phyloP scores from a whole-genome alignment of 2,888 invertebrate species.

The Orthosia cruda region DNA sequence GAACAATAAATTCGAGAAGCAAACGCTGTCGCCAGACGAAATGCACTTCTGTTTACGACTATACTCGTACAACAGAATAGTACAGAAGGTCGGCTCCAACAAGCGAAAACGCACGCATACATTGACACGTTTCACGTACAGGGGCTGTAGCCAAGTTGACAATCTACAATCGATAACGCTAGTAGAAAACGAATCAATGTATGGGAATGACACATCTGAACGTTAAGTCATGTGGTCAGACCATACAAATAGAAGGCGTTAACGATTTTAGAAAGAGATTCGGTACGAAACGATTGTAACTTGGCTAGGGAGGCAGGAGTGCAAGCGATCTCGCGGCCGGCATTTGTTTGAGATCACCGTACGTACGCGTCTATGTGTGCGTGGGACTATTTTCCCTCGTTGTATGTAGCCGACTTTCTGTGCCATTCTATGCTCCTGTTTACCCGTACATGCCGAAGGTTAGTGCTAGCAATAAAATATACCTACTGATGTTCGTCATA shows the following conservation, averaged over 20 bases:
- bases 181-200: too few species aligned
- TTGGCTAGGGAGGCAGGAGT: too few species aligned
- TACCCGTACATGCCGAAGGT: conserved; percentile 32
- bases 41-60: conserved; percentile 56
- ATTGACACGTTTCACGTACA: background rate
- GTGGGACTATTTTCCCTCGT: background rate
- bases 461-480: conserved; percentile 22
- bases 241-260: too few species aligned
- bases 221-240: too few species aligned
- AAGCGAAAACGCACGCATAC: background rate
- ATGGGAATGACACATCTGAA: too few species aligned
- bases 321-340: background rate
- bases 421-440: conserved; percentile 21
- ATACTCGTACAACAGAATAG: background rate
- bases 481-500: conserved; percentile 12
- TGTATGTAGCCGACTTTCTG: background rate
- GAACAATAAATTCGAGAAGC: conserved; percentile 64
- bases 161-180: too few species aligned
- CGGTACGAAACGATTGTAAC: too few species aligned
- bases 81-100: background rate
- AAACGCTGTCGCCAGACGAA: conserved; percentile 43
- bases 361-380: background rate
- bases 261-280: too few species aligned
- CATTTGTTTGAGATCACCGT: background rate
- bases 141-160: too few species aligned